These are phyloP conservation scores for Scalopus aquaticus DNA, from an alignment of 2,113 vertebrate genomes.

Conservation along the genomic window DNA sequence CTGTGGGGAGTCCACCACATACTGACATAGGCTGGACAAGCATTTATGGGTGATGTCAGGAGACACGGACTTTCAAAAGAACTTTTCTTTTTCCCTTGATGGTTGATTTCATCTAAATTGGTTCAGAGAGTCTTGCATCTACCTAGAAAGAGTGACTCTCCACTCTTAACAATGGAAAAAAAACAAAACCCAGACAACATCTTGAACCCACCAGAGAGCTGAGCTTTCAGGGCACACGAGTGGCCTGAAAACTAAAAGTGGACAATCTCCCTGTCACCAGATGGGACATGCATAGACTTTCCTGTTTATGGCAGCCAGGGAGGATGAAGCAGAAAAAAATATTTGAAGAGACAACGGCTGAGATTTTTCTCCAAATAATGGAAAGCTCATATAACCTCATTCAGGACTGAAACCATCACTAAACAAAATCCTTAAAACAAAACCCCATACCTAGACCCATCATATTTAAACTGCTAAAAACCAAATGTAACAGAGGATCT, in stretches of 20 bases:
- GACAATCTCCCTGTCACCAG: background rate
- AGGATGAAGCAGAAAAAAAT: background rate
- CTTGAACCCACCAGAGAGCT: background rate
- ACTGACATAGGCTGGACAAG: background rate
- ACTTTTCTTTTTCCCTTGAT: background rate
- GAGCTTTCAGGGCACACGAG: background rate
- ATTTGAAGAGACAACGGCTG: background rate
- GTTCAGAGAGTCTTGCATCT: background rate
- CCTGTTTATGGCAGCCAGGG: background rate
- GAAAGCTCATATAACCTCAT: background rate
- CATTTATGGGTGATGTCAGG: background rate
- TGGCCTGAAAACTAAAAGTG: background rate
- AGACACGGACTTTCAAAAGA: background rate
- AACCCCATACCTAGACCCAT: background rate
- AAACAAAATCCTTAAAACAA: constrained; percentile 18
- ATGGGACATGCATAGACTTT: too few species aligned
- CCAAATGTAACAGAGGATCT: background rate
- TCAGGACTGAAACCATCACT: constrained; percentile 7
- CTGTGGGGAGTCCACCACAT: background rate
- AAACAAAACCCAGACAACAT: background rate
- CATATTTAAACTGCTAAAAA: background rate
- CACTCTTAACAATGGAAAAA: background rate
- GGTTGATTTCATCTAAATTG: background rate
- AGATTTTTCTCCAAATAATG: background rate
- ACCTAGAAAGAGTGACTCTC: background rate